Evolutionary conservation across 2,888 invertebrate genomes (phyloP).

Genomic region (Melinopterus prodromus): DNA sequence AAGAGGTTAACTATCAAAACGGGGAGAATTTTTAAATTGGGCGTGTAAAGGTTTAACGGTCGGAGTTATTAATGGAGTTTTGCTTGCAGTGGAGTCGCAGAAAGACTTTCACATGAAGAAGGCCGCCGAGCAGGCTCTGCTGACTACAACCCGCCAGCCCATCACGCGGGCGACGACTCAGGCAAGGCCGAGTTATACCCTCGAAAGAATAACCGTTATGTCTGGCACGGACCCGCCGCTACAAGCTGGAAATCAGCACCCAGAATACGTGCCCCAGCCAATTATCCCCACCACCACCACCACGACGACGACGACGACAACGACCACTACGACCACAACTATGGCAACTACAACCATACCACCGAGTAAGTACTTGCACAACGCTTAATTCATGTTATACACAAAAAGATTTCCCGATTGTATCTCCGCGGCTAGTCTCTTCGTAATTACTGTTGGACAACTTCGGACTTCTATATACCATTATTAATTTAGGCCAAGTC

Average conservation of each 20-base stretch:
- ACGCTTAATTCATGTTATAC: not conserved
- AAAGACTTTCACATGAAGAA: conserved; percentile 82
- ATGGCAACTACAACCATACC: conserved; percentile 56
- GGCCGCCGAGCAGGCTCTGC: conserved; percentile 62
- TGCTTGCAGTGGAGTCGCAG: conserved; percentile 81
- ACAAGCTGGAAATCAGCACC: conserved; percentile 60
- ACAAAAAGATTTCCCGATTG: not conserved
- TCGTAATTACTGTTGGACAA: not conserved
- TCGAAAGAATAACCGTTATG: conserved; percentile 52
- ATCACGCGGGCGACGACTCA: conserved; percentile 45
- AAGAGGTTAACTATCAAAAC: not conserved
- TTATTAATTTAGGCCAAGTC: not conserved
- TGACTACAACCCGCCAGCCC: conserved; percentile 58
- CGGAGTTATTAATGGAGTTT: conserved; percentile 12
- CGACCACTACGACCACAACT: conserved; percentile 64
- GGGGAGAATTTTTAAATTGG: not conserved
- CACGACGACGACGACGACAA: conserved; percentile 58
- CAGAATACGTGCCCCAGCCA: conserved; percentile 61
- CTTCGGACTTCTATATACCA: not conserved
- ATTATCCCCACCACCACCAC: conserved; percentile 51
- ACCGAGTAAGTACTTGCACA: conserved; percentile 61
- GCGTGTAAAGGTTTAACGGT: not conserved
- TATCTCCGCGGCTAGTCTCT: not conserved
- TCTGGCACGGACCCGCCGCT: conserved; percentile 55
- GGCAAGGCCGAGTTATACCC: conserved; percentile 44